phyloP scores from a whole-genome alignment of 2,113 vertebrate species.

The Pogonocichla stellata region DNA sequence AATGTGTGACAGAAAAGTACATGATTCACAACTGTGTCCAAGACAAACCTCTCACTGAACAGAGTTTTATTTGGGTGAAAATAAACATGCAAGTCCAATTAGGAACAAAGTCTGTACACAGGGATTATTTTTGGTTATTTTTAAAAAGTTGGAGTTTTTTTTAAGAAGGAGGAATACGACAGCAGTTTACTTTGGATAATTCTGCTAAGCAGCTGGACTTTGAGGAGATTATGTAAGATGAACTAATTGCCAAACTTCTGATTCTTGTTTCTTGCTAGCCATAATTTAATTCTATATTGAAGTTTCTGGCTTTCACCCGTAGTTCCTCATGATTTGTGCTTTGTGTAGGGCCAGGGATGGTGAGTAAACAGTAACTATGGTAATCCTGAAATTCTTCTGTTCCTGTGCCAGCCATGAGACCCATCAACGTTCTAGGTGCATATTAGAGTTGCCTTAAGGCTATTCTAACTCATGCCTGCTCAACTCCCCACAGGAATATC shows the following conservation, averaged over 20 bases:
- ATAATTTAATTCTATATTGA: constrained; percentile 20
- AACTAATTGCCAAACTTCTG: constrained; percentile 42
- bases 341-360: background rate
- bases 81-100: background rate
- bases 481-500: background rate
- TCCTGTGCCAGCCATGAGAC: background rate
- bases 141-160: background rate
- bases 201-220: constrained; percentile 38
- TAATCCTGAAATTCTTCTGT: background rate
- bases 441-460: background rate
- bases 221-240: constrained; percentile 18
- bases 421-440: background rate
- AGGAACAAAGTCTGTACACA: background rate
- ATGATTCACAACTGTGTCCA: background rate
- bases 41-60: background rate
- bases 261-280: background rate
- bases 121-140: background rate
- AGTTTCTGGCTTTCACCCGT: background rate
- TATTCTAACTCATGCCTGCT: background rate
- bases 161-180: background rate
- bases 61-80: background rate
- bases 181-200: constrained; percentile 20
- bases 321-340: background rate
- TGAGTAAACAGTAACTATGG: constrained; percentile 25
- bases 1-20: background rate